These are phyloP conservation scores for Balaenoptera acutorostrata DNA, from an alignment of 2,113 vertebrate species.

Conservation along the genomic window DNA sequence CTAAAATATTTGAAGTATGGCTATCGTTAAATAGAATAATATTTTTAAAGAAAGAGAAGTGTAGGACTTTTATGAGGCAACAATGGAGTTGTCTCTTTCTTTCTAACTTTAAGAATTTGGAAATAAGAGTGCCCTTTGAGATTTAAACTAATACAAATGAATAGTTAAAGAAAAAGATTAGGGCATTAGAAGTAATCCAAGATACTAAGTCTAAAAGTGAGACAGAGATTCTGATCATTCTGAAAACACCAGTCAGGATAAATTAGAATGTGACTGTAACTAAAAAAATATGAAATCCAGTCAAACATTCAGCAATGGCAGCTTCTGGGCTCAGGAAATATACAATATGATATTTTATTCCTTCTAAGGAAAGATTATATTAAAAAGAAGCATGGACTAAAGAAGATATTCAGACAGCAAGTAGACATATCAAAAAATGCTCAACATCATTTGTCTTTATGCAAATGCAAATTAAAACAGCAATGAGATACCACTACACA, in stretches of 20 bases:
- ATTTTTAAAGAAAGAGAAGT: slow-evolving; percentile 12
- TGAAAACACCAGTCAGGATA: background rate
- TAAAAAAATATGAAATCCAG: background rate
- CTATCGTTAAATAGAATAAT: background rate
- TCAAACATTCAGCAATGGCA: background rate
- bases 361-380: background rate
- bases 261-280: background rate
- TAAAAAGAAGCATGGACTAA: background rate
- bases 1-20: slow-evolving; percentile 30
- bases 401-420: background rate
- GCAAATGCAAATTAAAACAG: slow-evolving; percentile 1
- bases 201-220: background rate
- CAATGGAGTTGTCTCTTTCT: background rate
- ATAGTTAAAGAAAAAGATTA: background rate
- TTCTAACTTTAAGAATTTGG: background rate
- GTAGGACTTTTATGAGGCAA: background rate
- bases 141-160: slow-evolving; percentile 38
- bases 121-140: slow-evolving; percentile 13
- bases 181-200: background rate
- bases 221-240: background rate
- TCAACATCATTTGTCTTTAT: background rate
- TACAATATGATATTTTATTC: background rate
- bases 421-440: background rate
- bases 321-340: background rate
- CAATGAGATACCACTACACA: background rate